Conservation (phyloP, 2,888 invertebrate genomes). For the Eristalinus sepulchralis region DNA sequence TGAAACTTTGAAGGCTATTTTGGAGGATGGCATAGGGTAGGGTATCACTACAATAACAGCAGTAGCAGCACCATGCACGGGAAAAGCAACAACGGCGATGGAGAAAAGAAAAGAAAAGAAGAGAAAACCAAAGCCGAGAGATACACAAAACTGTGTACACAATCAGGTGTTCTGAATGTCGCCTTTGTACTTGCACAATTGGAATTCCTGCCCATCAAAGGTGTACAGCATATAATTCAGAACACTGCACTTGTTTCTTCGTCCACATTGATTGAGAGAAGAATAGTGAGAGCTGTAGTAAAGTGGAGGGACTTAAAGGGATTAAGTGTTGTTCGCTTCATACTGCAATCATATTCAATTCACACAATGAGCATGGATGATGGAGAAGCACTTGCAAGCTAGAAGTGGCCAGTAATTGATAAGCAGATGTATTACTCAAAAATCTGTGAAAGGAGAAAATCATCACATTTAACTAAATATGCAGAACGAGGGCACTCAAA, state of each 20-base stretch:
- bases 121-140: background rate
- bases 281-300: background rate
- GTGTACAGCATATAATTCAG: conserved; percentile 36
- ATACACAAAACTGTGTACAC: conserved; percentile 49
- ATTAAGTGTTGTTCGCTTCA: background rate
- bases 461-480: background rate
- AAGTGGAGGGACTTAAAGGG: background rate
- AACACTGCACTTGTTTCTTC: conserved; percentile 60
- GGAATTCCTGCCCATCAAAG: conserved; percentile 56
- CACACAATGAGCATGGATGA: conserved; percentile 4
- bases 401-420: no score
- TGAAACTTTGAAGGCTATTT: conserved; percentile 64
- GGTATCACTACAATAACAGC: background rate
- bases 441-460: no score
- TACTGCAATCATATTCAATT: background rate
- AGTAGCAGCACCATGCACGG: conserved; percentile 25
- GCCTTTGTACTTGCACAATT: conserved; percentile 59
- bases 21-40: conserved; percentile 16
- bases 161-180: conserved; percentile 64
- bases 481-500: background rate
- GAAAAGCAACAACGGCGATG: no score
- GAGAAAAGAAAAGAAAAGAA: conserved; percentile 14
- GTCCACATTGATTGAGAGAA: conserved; percentile 55
- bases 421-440: no score
- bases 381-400: no score